Evolutionary conservation across 2,113 vertebrate species (phyloP).

Genomic region (Cairina moschata): DNA sequence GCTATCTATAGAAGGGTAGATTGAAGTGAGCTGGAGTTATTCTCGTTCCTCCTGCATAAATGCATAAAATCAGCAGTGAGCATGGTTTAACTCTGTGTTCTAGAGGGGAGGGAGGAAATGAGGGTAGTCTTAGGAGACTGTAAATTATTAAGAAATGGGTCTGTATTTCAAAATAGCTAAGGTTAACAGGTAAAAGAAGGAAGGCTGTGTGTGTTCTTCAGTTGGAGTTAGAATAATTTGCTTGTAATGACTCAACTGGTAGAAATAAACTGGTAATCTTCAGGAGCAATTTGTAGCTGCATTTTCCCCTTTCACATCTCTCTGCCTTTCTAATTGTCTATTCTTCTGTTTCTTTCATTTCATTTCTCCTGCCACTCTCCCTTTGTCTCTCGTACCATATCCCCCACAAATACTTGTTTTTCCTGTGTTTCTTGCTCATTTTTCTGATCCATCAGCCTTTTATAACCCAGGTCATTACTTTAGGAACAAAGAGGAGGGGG

Average conservation of each 20-base stretch:
- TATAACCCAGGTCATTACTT: slow-evolving; percentile 63
- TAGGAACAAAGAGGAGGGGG: slow-evolving; percentile 64
- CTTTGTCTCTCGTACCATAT: slow-evolving; percentile 1
- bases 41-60: background rate
- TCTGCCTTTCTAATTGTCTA: slow-evolving; percentile 61
- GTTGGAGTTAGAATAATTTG: background rate
- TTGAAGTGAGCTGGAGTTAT: background rate
- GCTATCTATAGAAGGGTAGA: background rate
- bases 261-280: background rate
- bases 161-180: background rate
- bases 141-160: background rate
- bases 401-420: background rate
- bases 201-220: background rate
- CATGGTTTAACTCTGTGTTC: background rate
- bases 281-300: background rate
- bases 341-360: slow-evolving; percentile 55
- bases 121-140: background rate
- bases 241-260: background rate
- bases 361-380: background rate
- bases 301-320: slow-evolving; percentile 35
- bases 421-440: slow-evolving; percentile 38
- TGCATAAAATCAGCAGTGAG: background rate
- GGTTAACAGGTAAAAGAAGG: background rate
- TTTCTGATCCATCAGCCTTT: slow-evolving; percentile 52
- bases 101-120: background rate